Percentiles rank a stretch among this genome's conserved stretches.
These are phyloP conservation scores for Pyrgus malvae DNA, from an alignment of 2,888 invertebrate genomes.

Conservation along the genomic window DNA sequence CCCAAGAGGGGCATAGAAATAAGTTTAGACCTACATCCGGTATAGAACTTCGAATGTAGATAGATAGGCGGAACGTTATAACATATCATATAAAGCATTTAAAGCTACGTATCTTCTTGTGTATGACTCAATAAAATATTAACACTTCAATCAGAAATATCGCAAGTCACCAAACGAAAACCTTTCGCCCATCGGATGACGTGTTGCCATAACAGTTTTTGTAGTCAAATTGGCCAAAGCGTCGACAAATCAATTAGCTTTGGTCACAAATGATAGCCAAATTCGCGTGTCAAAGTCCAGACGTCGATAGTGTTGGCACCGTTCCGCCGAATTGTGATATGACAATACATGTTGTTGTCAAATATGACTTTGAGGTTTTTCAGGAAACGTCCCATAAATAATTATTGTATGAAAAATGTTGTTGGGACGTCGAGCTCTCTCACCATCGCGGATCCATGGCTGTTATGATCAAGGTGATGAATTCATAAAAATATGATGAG, in stretches of 20 bases:
- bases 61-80: no score
- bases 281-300: constrained; percentile 40
- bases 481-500: no score
- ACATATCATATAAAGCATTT: no score
- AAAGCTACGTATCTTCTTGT: not conserved
- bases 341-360: constrained; percentile 2
- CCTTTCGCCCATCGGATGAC: constrained; percentile 9
- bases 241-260: constrained; percentile 35
- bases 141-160: not conserved
- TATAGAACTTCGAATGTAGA: no score
- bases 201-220: constrained; percentile 9
- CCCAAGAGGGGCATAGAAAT: no score
- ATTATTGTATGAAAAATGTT: no score
- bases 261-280: constrained; percentile 34
- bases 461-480: no score
- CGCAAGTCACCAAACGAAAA: not conserved
- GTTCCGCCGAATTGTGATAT: constrained; percentile 38
- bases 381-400: no score
- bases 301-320: constrained; percentile 38
- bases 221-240: constrained; percentile 31
- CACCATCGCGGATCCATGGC: no score
- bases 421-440: no score
- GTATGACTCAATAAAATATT: not conserved
- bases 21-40: no score
- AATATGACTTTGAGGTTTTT: no score